Conservation (phyloP, 2,797 vertebrate species). For the Pelobates cultripes region DNA sequence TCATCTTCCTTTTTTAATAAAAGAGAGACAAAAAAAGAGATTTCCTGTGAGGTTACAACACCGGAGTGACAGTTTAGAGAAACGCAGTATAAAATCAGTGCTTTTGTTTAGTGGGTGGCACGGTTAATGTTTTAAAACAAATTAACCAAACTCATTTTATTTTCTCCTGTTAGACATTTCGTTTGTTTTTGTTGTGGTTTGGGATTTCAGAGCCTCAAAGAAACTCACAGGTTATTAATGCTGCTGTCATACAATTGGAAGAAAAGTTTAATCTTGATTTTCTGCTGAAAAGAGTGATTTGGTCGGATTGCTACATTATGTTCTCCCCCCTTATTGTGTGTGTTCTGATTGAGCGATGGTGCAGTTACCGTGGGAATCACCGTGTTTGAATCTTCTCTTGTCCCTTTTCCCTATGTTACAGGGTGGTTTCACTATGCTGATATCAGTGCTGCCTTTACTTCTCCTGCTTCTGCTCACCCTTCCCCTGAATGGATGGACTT, state of each 20-base stretch:
- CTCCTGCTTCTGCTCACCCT: constrained; percentile 42
- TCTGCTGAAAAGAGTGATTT: not conserved
- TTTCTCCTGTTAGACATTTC: not conserved
- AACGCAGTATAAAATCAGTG: not conserved
- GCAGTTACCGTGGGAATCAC: constrained; percentile 23
- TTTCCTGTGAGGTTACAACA: constrained; percentile 25
- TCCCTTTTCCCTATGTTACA: constrained; percentile 13
- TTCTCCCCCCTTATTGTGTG: constrained; percentile 2
- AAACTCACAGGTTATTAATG: not conserved
- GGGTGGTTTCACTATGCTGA: constrained; percentile 41
- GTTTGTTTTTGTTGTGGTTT: not conserved
- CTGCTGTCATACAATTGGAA: not conserved
- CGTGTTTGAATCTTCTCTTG: constrained; percentile 18
- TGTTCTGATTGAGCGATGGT: constrained; percentile 7
- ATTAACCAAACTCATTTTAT: not conserved
- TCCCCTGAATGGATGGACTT: constrained; percentile 16
- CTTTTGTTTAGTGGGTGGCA: not conserved
- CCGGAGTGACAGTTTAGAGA: constrained; percentile 21
- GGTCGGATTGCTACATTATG: not conserved
- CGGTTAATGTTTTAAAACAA: not conserved
- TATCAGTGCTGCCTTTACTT: constrained; percentile 27
- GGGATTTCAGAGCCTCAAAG: not conserved
- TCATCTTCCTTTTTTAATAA: constrained; percentile 30
- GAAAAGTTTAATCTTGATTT: not conserved
- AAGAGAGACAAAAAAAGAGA: constrained; percentile 6